Base-by-base conservation (phyloP, 2,797 vertebrate genomes). In the Melanotaenia pygmaea region DNA sequence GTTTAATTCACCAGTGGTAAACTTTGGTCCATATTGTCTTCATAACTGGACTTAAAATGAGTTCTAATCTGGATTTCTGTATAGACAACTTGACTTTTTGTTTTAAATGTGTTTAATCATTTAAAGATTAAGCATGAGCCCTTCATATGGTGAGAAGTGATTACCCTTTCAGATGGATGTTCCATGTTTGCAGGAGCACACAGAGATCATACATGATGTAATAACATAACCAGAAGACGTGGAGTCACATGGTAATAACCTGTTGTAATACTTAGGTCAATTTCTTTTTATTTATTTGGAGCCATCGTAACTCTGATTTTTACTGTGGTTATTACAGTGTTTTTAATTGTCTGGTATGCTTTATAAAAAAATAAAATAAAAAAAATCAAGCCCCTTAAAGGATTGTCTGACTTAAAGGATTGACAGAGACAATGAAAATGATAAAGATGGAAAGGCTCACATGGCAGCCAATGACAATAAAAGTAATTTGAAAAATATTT, bases 201-300 rank as follows among this genome's bases (percentile, higher is more conserved):
- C 66, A 57, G 79, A 77, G 79, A 82, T 86, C 86, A 82, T 78
- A 76, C 80, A 67, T 82, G 63, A 77, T 67, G 78, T 83, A 68
- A 76, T 86, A 77, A 1, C 77, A 51, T 37, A 58, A 80, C 67
- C 66, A 83, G 77, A 73, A 28, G 76, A 75, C 68, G 64, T 4
- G 60, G 43, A 61, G 64, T 67, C 82, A 84, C 87, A 70, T 26
- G 9, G 67, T 26, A 78, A 85, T 82, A 86, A 85, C 85, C 87
- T 72, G 72, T 77, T 77, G 81, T 1, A 80, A 75, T 72, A 85
- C 82, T 81, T 76, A 32, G 5, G 30, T 32, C 30, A 32, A 73
- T 87, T 86, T 82, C 75, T 87, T 60, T 43, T 47, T 65, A 77
- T 65, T 74, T 74, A 47, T 70, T 80, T 66, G 45, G 66, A 65